Evolutionary conservation across 2,797 vertebrate species (phyloP).

Genomic region (Anomalospiza imberbis): DNA sequence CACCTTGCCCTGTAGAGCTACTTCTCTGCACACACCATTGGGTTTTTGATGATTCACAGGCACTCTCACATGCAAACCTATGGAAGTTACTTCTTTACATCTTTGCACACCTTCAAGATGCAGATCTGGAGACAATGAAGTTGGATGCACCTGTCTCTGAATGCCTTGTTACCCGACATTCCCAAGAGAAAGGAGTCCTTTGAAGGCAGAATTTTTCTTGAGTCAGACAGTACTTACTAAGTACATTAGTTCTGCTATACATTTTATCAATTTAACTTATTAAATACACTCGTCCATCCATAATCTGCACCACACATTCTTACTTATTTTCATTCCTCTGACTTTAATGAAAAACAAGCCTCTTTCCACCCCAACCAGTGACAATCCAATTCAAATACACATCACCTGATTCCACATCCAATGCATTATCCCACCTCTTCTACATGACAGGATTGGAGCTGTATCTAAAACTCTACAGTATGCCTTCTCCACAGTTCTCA

Average conservation of each 20-base stretch:
- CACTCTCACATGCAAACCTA: background rate
- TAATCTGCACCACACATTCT: background rate
- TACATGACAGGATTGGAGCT: fast-evolving
- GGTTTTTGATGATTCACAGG: background rate
- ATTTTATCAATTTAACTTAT: background rate
- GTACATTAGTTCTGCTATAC: background rate
- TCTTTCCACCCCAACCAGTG: background rate
- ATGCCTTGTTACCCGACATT: background rate
- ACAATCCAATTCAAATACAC: background rate
- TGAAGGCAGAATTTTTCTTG: background rate
- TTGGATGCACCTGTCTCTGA: background rate
- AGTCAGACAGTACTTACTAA: background rate
- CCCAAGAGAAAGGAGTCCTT: background rate
- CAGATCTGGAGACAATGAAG: background rate
- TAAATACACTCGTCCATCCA: background rate
- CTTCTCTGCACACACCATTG: background rate
- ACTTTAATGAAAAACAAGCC: background rate
- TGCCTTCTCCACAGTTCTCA: background rate
- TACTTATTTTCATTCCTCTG: background rate
- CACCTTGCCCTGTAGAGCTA: background rate
- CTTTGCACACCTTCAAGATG: background rate
- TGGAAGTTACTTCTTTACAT: background rate
- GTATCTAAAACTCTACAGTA: background rate
- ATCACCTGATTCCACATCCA: background rate
- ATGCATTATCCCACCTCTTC: background rate